Base-by-base conservation (phyloP, 2,113 vertebrate genomes). In the Clupea harengus region DNA sequence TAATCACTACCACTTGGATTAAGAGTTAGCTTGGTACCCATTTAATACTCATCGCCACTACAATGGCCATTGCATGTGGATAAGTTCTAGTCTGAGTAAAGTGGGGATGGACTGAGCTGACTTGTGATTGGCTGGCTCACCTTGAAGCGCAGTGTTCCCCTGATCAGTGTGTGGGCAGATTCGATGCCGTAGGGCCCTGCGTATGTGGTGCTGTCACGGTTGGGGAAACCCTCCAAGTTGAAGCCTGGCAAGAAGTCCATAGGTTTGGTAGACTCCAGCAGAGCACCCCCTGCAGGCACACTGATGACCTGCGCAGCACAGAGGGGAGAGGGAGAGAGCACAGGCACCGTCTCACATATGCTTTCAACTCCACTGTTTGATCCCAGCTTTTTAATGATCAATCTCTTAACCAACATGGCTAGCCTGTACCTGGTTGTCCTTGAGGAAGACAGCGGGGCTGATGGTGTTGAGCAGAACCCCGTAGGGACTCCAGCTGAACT, bases 401-500 rank as follows among this genome's bases (percentile, higher is more conserved):
- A 22, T 60, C 18, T 60, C 18, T 60, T 60, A 47, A 57, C 4
- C 17, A 6, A 20, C 17, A 18, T 17, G 6, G 17, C 15, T 2
- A 20, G 4, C 15, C 4, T 13, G 90, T 89, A 99, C 98, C 97
- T 98, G 88, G 90, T 96, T 95, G 81, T 98, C 93, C 89, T 93
- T 96, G 83, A 97, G 94, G 88, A 97, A 99, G 0, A 95, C 88
- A 83, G 98, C 98, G 0, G 97, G 93, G 82, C 95, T 97, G 92
- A 98, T 88, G n/a, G 96, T 96, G 91, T 97, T 98, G 86, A 97
- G 92, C 78, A 99, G 91, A 83, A 99, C 98, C 46, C 96, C 96
- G 44, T 96, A 94, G 0, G 98, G 98, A 91, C 96, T 99, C 98
- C 98, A 99, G 93, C 98, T 99, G 93, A 99, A 99, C 93, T 99